Percentiles rank a stretch among this genome's conserved stretches.
Conservation (phyloP, 2,797 vertebrate species). For the Chloroceryle amazona region DNA sequence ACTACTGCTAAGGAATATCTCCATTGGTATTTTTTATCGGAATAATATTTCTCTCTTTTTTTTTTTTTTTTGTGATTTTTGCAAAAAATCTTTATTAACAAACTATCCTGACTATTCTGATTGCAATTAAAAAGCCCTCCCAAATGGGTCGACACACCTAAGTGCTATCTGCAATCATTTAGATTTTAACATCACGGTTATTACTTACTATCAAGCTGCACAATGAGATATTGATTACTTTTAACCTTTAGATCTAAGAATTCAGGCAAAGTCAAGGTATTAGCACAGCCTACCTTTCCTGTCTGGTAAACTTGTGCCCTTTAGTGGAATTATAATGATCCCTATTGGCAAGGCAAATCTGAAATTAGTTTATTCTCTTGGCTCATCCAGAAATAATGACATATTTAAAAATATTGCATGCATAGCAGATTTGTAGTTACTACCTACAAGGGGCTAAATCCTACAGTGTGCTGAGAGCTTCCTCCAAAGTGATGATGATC, state of each 20-base stretch:
- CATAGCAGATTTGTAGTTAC: conserved; percentile 52
- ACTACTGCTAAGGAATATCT: neutral
- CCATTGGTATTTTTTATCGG: neutral
- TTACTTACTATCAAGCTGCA: conserved; percentile 83
- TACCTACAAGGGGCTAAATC: neutral
- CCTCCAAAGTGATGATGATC: neutral
- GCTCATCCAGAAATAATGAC: conserved; percentile 75
- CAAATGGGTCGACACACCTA: conserved; percentile 78
- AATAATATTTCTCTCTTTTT: neutral
- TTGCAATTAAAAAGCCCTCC: conserved; percentile 78
- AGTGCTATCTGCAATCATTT: conserved; percentile 80
- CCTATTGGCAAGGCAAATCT: conserved; percentile 72
- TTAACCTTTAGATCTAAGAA: conserved; percentile 85
- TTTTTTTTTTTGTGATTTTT: conserved; percentile 42
- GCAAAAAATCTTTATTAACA: conserved; percentile 81
- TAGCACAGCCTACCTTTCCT: conserved; percentile 64
- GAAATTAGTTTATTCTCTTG: conserved; percentile 79
- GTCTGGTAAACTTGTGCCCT: conserved; percentile 71
- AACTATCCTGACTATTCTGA: conserved; percentile 77
- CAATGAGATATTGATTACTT: conserved; percentile 87
- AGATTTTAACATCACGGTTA: conserved; percentile 84
- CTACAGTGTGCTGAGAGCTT: conserved; percentile 10
- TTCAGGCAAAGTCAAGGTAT: conserved; percentile 79
- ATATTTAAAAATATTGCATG: conserved; percentile 68
- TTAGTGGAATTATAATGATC: conserved; percentile 82